phyloP scores from a whole-genome alignment of 2,888 invertebrate genomes.

The Labia minor region DNA sequence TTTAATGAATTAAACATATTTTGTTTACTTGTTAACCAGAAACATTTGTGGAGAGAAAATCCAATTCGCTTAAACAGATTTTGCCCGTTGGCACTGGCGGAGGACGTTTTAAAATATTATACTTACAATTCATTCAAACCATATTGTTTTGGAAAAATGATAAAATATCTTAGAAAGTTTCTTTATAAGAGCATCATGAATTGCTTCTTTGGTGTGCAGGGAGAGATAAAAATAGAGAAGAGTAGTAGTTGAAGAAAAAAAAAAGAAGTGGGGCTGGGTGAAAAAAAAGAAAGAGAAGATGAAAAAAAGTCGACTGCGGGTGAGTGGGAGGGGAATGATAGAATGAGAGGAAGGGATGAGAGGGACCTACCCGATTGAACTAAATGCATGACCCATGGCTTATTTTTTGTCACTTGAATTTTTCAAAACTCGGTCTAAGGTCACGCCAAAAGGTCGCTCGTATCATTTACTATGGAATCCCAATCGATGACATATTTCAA shows the following conservation, averaged over 20 bases:
- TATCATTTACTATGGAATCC: neutral
- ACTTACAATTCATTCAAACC: no score
- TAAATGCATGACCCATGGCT: constrained; percentile 7
- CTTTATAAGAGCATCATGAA: neutral
- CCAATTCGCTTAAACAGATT: no score
- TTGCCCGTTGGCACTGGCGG: no score
- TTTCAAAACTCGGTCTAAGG: constrained; percentile 13
- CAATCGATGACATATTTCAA: neutral
- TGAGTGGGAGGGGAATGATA: no score
- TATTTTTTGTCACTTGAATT: neutral
- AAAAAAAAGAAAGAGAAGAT: neutral
- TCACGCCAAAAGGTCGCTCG: neutral
- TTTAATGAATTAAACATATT: no score
- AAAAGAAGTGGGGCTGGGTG: neutral
- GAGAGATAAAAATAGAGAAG: no score
- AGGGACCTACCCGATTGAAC: neutral
- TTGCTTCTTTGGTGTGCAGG: neutral
- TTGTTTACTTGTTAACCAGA: no score
- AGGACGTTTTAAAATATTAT: no score
- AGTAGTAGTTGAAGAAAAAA: neutral
- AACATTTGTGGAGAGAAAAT: no score
- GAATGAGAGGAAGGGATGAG: no score
- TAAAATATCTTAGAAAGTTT: neutral
- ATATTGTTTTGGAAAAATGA: constrained; percentile 8
- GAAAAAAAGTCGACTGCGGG: no score